Evolutionary conservation across 2,888 invertebrate genomes (phyloP).

Genomic region (Drosophila tripunctata): DNA sequence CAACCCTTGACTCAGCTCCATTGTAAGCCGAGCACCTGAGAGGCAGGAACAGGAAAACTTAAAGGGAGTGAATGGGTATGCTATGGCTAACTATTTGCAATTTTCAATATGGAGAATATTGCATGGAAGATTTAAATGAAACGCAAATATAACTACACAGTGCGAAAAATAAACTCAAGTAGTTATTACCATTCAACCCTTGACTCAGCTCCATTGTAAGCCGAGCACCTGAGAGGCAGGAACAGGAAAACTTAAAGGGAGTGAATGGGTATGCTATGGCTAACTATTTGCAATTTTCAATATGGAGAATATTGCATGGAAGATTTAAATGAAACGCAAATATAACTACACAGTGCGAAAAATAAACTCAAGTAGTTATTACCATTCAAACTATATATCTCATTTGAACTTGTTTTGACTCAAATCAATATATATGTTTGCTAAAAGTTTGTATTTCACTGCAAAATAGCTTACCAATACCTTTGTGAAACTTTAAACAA

Average conservation of each 20-base stretch:
- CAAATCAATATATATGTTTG: too few relatives aligned
- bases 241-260: not conserved
- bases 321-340: conserved; percentile 15
- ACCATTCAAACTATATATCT: too few relatives aligned
- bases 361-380: too few relatives aligned
- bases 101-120: conserved; percentile 48
- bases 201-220: conserved; percentile 3
- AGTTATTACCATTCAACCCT: too few relatives aligned
- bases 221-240: conserved; percentile 44
- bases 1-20: conserved; percentile 43
- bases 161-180: too few relatives aligned
- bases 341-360: not conserved
- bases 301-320: conserved; percentile 36
- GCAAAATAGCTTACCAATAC: too few relatives aligned
- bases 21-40: conserved; percentile 44
- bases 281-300: conserved; percentile 36
- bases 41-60: not conserved
- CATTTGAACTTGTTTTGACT: too few relatives aligned
- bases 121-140: conserved; percentile 16
- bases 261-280: too few relatives aligned
- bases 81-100: conserved; percentile 27
- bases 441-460: too few relatives aligned
- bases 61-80: conserved; percentile 19
- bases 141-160: not conserved
- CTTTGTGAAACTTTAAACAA: too few relatives aligned